Evolutionary conservation across 2,888 invertebrate species (phyloP).

Genomic region (Dryococelus australis): DNA sequence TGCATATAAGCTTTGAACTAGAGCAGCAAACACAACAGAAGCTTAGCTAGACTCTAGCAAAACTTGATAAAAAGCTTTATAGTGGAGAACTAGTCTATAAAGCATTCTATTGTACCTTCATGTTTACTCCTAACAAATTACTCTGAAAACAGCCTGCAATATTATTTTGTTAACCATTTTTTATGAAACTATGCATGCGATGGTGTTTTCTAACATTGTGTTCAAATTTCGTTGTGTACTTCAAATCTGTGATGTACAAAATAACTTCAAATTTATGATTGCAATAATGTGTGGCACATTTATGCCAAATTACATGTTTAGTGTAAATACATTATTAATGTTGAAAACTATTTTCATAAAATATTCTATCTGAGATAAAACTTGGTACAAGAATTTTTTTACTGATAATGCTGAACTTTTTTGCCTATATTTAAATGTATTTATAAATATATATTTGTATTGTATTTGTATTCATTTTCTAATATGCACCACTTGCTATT

Average conservation of each 20-base stretch:
- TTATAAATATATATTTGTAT: conserved; percentile 6
- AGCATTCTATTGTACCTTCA: neutral
- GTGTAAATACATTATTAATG: conserved; percentile 33
- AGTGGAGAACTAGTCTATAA: neutral
- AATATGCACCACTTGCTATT: neutral
- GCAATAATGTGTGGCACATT: conserved; percentile 36
- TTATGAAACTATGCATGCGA: neutral
- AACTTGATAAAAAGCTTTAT: neutral
- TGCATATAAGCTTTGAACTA: neutral
- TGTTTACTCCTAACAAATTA: neutral
- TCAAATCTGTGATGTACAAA: conserved; percentile 38
- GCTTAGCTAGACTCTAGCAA: neutral
- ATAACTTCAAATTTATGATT: conserved; percentile 33
- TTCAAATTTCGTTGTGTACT: conserved; percentile 31
- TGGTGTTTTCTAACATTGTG: neutral
- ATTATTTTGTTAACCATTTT: neutral
- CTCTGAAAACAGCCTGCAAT: neutral
- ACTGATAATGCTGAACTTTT: conserved; percentile 12
- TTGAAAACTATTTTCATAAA: conserved; percentile 43
- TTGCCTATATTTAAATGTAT: conserved; percentile 26
- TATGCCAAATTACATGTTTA: conserved; percentile 26
- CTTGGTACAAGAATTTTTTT: conserved; percentile 2
- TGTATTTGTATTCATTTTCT: neutral
- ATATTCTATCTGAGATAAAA: conserved; percentile 19
- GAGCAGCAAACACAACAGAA: neutral